Conservation (phyloP, 2,113 vertebrate genomes). For the Dipodomys spectabilis region DNA sequence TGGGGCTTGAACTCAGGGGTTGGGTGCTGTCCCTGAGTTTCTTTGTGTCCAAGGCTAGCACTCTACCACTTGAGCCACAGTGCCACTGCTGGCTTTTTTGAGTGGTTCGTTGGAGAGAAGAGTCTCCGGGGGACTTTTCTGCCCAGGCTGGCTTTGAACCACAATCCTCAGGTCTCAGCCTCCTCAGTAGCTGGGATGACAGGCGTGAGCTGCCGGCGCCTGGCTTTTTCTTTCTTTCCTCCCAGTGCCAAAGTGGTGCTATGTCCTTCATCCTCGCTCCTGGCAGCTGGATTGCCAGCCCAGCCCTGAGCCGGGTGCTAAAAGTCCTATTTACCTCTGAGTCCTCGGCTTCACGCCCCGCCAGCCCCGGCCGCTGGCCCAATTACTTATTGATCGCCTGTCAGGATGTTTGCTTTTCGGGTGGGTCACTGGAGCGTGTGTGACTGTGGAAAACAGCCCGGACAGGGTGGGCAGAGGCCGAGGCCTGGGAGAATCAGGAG, state of each 20-base stretch:
- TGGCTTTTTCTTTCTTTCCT: not conserved
- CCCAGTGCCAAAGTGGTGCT: not conserved
- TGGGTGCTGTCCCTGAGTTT: too few relatives aligned
- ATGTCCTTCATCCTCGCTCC: not conserved
- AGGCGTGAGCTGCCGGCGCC: not conserved
- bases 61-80: too few relatives aligned
- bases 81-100: too few relatives aligned
- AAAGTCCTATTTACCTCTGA: conserved; percentile 68
- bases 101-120: too few relatives aligned
- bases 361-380: conserved; percentile 76
- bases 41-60: too few relatives aligned
- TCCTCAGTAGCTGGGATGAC: too few relatives aligned
- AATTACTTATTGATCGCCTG: conserved; percentile 85
- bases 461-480: not conserved
- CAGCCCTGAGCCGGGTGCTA: not conserved
- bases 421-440: conserved; percentile 76
- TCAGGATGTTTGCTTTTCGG: conserved; percentile 85
- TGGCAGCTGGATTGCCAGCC: not conserved
- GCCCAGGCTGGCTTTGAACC: too few relatives aligned
- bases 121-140: too few relatives aligned
- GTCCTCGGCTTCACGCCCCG: conserved; percentile 59
- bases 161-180: too few relatives aligned
- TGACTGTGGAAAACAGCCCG: conserved; percentile 60
- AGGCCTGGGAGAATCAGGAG: conserved; percentile 14
- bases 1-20: too few relatives aligned